Conservation (phyloP, 2,888 invertebrate species). For the Drosophila rubida region DNA sequence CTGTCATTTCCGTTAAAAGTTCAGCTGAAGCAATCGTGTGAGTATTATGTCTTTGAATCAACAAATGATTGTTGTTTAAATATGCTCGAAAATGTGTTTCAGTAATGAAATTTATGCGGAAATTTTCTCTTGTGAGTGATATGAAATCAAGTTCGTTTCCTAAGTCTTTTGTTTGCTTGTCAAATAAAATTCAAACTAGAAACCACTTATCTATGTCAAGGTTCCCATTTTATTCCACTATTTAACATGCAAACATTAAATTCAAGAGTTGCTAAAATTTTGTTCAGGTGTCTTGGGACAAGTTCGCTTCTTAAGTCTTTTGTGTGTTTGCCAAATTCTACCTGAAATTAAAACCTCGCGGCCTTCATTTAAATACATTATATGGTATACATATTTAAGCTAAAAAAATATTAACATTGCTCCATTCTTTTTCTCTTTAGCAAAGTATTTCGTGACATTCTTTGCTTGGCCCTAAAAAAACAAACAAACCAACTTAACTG, state of each 20-base stretch:
- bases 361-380: constrained; percentile 8
- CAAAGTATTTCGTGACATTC: constrained; percentile 23
- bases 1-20: constrained; percentile 72
- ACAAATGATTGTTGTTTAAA: constrained; percentile 5
- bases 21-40: constrained; percentile 42
- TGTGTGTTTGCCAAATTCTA: constrained; percentile 23
- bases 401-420: background rate
- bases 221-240: constrained; percentile 6
- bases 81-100: constrained; percentile 5
- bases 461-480: constrained; percentile 31
- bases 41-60: background rate
- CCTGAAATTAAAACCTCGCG: background rate
- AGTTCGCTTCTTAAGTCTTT: constrained; percentile 63
- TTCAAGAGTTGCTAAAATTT: constrained; percentile 2
- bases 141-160: constrained; percentile 43
- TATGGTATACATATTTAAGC: background rate
- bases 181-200: background rate
- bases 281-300: constrained; percentile 33
- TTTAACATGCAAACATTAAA: constrained; percentile 5
- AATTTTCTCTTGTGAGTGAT: background rate
- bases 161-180: constrained; percentile 46
- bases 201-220: constrained; percentile 10
- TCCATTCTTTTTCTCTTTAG: background rate
- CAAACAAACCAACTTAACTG: constrained; percentile 13
- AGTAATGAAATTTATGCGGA: constrained; percentile 6